phyloP scores from a whole-genome alignment of 2,797 vertebrate species.

The Tenualosa ilisha region DNA sequence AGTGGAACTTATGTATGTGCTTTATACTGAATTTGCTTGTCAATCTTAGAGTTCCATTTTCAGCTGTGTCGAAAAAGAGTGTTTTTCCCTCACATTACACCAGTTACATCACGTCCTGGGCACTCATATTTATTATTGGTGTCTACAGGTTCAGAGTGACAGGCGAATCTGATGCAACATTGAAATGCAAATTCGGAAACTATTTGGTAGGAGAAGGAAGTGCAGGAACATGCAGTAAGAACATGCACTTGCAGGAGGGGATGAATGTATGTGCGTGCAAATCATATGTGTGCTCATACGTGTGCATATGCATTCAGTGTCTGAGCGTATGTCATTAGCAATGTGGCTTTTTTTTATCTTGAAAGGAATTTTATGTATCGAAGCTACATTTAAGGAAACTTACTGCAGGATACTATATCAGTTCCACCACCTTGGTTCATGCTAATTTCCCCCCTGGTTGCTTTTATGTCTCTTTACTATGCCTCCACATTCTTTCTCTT shows the following conservation, averaged over 20 bases:
- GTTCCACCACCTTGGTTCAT: conserved; percentile 76
- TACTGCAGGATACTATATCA: conserved; percentile 74
- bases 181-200: background rate
- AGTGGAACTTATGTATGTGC: background rate
- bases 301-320: background rate
- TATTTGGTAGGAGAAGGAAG: background rate
- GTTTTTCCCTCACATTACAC: background rate
- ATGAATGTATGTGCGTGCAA: no score
- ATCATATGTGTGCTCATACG: background rate
- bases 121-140: background rate
- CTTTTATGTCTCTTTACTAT: conserved; percentile 72
- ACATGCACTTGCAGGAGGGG: no score
- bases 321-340: background rate
- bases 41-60: background rate
- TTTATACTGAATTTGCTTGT: background rate
- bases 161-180: background rate
- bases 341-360: background rate
- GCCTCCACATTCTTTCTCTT: conserved; percentile 68
- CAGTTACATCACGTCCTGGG: background rate
- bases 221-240: background rate
- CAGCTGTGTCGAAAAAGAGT: background rate
- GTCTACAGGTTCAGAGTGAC: background rate
- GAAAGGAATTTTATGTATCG: conserved; percentile 32
- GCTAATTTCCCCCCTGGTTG: conserved; percentile 79
- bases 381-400: conserved; percentile 67